These are phyloP conservation scores for Psophia crepitans DNA, from an alignment of 2,113 vertebrate species.

Conservation along the genomic window DNA sequence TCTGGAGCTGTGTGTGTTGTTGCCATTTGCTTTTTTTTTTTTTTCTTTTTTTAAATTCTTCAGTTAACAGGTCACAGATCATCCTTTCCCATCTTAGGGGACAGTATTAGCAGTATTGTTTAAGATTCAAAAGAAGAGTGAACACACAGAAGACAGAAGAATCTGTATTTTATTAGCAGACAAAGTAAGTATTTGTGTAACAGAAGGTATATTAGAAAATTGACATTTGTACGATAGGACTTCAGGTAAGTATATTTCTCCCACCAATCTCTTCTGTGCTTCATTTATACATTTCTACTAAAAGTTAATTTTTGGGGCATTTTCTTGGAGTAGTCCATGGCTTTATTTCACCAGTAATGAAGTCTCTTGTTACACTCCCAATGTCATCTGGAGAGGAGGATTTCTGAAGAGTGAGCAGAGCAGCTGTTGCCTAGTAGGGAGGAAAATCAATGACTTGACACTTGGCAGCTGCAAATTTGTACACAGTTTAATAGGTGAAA, in stretches of 20 bases:
- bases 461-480: constrained; percentile 23
- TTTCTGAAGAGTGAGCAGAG: constrained; percentile 22
- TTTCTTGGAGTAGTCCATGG: not conserved
- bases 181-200: not conserved
- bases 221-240: not conserved
- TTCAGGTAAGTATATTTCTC: not conserved
- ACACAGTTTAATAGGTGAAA: constrained; percentile 18
- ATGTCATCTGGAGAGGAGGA: constrained; percentile 24
- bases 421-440: constrained; percentile 17
- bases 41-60: not conserved
- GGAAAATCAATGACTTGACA: not conserved
- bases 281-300: not conserved
- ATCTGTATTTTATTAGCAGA: not conserved
- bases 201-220: not conserved
- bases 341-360: constrained; percentile 29
- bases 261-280: not conserved
- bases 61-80: not conserved
- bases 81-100: not conserved
- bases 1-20: not conserved
- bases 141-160: not conserved
- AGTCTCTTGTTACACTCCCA: not conserved
- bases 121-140: not conserved
- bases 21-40: not conserved
- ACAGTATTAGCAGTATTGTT: not conserved
- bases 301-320: not conserved